Percentiles rank a stretch among this genome's conserved stretches.
Evolutionary conservation across 2,888 invertebrate genomes (phyloP).

Genomic region (Psylliodes chrysocephalus): DNA sequence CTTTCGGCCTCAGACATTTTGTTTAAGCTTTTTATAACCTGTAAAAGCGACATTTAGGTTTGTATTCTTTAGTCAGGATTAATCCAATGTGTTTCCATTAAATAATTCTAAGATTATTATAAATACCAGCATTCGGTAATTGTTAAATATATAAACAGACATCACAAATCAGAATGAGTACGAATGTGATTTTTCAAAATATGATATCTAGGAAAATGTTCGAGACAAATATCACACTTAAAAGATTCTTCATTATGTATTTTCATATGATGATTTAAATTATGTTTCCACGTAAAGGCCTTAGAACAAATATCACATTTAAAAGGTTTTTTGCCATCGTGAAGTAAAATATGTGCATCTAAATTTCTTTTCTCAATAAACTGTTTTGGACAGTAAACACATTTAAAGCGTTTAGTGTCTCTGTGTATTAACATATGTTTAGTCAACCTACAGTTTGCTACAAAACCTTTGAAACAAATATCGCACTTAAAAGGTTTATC

Average conservation of each 20-base stretch:
- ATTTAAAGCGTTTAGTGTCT: not conserved
- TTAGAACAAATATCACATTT: slow-evolving; percentile 15
- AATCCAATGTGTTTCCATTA: too few species aligned
- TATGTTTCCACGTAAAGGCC: not conserved
- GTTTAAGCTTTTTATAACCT: too few species aligned
- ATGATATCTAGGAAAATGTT: slow-evolving; percentile 2
- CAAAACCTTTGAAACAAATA: slow-evolving; percentile 1
- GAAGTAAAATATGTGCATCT: slow-evolving; percentile 1
- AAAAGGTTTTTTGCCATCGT: slow-evolving; percentile 9
- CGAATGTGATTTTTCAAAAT: slow-evolving; percentile 10
- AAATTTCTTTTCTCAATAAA: not conserved
- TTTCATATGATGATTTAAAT: slow-evolving; percentile 1
- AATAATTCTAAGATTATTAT: too few species aligned
- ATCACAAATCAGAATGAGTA: not conserved
- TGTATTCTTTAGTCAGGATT: too few species aligned
- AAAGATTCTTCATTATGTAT: slow-evolving; percentile 8
- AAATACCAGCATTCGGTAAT: too few species aligned
- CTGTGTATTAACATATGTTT: not conserved
- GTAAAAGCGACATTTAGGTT: too few species aligned
- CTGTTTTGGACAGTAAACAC: slow-evolving; percentile 9
- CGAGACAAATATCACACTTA: slow-evolving; percentile 5
- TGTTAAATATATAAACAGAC: too few species aligned
- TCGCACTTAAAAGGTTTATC: slow-evolving; percentile 14
- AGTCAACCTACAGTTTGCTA: not conserved
- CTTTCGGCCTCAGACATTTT: too few species aligned